Conservation (phyloP, 2,113 vertebrate species). For the Cryptotis parvus region DNA sequence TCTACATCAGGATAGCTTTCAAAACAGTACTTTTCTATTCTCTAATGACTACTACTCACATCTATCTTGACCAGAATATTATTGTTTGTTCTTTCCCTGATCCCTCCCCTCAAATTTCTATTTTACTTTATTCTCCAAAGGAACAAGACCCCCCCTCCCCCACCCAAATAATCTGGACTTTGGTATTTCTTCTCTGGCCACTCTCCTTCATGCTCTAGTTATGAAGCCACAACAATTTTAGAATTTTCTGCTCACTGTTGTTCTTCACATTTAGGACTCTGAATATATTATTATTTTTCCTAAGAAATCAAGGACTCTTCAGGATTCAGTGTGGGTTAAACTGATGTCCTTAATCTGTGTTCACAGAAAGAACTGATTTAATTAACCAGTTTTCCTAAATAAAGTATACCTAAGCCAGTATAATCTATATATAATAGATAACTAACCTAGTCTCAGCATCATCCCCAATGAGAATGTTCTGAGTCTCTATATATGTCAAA, state of each 20-base stretch:
- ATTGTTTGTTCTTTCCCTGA: not conserved
- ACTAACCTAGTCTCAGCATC: not conserved
- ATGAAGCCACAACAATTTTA: not conserved
- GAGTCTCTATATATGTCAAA: not conserved
- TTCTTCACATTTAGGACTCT: not conserved
- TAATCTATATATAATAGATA: too few relatives aligned
- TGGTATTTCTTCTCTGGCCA: not conserved
- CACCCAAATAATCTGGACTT: not conserved
- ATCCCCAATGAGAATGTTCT: constrained; percentile 31
- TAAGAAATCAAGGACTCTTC: not conserved
- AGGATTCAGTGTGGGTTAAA: constrained; percentile 10
- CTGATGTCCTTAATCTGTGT: not conserved
- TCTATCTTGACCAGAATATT: not conserved
- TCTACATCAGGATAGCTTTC: not conserved
- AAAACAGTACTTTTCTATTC: constrained; percentile 11
- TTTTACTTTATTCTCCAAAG: not conserved
- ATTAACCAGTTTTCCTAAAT: not conserved
- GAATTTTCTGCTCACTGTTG: not conserved
- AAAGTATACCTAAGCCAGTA: too few relatives aligned
- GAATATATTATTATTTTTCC: not conserved
- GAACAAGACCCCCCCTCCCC: not conserved
- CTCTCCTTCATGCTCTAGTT: not conserved
- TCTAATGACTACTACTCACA: not conserved
- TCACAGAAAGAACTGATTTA: constrained; percentile 22
- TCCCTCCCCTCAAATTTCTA: not conserved